phyloP scores from a whole-genome alignment of 2,113 vertebrate genomes.

The Dermatemys mawii region DNA sequence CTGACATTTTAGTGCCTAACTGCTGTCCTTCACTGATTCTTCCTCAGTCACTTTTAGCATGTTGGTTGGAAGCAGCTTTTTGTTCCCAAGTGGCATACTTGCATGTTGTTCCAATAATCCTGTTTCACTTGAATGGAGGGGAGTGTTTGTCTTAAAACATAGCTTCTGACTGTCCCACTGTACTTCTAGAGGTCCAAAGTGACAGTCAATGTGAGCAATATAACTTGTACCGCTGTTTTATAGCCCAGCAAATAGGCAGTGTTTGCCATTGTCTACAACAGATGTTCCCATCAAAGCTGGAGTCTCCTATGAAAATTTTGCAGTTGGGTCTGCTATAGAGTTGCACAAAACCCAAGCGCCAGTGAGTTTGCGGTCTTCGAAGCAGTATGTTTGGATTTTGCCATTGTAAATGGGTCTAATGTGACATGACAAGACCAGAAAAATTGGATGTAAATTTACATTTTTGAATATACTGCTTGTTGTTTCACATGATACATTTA shows the following conservation, averaged over 20 bases:
- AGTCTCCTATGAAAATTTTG: constrained; percentile 64
- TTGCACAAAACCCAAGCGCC: constrained; percentile 55
- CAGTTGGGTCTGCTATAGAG: constrained; percentile 58
- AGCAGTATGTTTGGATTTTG: constrained; percentile 78
- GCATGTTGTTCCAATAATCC: constrained; percentile 77
- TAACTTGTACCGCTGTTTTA: constrained; percentile 51
- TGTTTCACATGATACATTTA: constrained; percentile 86
- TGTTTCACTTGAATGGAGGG: constrained; percentile 80
- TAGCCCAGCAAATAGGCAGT: constrained; percentile 35
- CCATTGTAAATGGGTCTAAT: constrained; percentile 88
- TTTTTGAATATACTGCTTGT: constrained; percentile 85
- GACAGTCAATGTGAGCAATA: constrained; percentile 62
- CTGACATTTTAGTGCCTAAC: constrained; percentile 44
- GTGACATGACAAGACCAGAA: constrained; percentile 83
- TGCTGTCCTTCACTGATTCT: constrained; percentile 61
- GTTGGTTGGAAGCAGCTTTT: constrained; percentile 72
- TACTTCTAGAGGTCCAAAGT: constrained; percentile 78
- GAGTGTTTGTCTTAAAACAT: constrained; percentile 76
- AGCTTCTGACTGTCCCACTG: constrained; percentile 73
- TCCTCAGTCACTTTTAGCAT: constrained; percentile 63
- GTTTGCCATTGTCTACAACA: neutral
- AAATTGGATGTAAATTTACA: constrained; percentile 87
- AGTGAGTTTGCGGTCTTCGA: constrained; percentile 62
- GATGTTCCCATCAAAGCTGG: constrained; percentile 48
- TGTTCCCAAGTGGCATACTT: constrained; percentile 75